phyloP scores from a whole-genome alignment of 2,797 vertebrate species.

The Phoebastria nigripes region DNA sequence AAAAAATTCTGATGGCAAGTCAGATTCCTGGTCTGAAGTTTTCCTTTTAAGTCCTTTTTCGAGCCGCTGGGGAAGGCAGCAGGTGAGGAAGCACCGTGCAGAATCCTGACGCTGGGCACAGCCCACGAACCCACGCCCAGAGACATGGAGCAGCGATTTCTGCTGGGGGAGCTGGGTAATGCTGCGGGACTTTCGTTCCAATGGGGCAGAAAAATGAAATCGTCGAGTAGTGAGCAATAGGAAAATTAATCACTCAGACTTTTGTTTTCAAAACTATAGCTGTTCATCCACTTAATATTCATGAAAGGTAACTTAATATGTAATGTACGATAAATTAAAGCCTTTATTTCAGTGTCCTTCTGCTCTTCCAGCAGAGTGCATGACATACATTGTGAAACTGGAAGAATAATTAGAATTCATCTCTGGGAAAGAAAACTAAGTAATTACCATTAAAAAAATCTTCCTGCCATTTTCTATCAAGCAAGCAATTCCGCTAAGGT shows the following conservation, averaged over 20 bases:
- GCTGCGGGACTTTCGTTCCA: neutral
- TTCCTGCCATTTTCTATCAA: neutral
- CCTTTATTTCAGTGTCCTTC: conserved; percentile 10
- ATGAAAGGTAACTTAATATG: neutral
- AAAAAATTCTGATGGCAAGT: conserved; percentile 52
- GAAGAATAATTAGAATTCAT: conserved; percentile 9
- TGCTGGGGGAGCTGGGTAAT: neutral
- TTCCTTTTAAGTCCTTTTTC: conserved; percentile 60
- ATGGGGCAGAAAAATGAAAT: neutral
- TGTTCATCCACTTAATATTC: neutral
- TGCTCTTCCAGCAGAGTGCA: neutral
- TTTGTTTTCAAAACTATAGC: conserved; percentile 4
- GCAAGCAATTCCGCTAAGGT: neutral
- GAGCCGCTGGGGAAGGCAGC: conserved; percentile 34
- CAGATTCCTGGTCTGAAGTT: conserved; percentile 49
- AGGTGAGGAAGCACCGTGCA: neutral
- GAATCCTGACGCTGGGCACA: conserved; percentile 10
- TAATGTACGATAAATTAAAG: neutral
- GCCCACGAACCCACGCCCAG: neutral
- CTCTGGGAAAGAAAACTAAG: neutral
- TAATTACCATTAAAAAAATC: neutral
- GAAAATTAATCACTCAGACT: neutral
- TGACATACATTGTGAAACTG: neutral
- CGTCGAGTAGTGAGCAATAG: neutral
- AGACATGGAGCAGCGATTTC: neutral